These are phyloP conservation scores for Tridacna gigas DNA, from an alignment of 2,888 invertebrate species.

Conservation along the genomic window DNA sequence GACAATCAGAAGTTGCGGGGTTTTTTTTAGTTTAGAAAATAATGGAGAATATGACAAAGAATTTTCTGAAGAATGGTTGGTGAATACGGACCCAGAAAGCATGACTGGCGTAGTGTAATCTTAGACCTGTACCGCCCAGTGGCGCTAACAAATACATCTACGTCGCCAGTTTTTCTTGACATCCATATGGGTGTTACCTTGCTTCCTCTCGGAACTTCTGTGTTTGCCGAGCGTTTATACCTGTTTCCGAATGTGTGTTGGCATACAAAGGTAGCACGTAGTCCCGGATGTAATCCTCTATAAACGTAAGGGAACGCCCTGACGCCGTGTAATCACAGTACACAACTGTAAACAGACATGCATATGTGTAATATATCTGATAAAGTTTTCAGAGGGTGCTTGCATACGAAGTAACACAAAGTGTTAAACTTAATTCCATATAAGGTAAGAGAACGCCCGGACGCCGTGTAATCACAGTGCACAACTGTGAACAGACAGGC, in stretches of 20 bases:
- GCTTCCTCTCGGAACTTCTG: conserved; percentile 68
- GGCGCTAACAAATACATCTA: no score
- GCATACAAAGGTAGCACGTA: conserved; percentile 70
- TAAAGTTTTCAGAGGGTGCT: conserved; percentile 72
- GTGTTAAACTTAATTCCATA: conserved; percentile 68
- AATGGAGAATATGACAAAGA: no score
- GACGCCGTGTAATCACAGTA: conserved; percentile 69
- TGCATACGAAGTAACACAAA: conserved; percentile 70
- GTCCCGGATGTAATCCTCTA: conserved; percentile 70
- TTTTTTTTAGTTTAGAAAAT: no score
- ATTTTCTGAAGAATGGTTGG: no score
- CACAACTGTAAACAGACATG: conserved; percentile 47
- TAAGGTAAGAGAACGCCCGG: conserved; percentile 62
- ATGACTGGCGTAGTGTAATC: no score
- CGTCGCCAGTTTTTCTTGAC: no score
- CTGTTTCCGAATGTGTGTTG: conserved; percentile 73
- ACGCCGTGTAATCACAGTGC: conserved; percentile 66
- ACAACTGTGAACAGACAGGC: conserved; percentile 51
- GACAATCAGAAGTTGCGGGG: no score
- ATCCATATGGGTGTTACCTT: conserved; percentile 41
- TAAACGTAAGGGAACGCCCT: conserved; percentile 65
- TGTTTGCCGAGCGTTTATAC: conserved; percentile 67
- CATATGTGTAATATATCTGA: not conserved
- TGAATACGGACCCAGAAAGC: no score
- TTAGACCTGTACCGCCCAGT: no score